Evolutionary conservation across 2,113 vertebrate genomes (phyloP).

Genomic region (Notarius quadriscutis): DNA sequence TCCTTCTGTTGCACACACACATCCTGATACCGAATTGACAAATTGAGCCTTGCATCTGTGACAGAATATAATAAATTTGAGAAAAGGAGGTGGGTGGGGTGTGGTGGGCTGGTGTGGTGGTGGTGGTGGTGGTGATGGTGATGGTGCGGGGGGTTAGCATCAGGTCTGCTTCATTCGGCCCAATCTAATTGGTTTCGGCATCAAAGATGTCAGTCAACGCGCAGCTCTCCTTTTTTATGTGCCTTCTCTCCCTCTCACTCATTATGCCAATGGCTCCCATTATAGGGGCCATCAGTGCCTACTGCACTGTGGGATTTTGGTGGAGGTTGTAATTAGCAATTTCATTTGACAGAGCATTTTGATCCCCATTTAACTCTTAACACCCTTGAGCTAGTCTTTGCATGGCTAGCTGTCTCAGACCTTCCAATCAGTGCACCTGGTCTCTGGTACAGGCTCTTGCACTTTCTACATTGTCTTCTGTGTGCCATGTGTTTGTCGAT

Average conservation of each 20-base stretch:
- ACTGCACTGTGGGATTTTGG: slow-evolving; percentile 80
- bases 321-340: slow-evolving; percentile 88
- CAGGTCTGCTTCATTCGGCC: slow-evolving; percentile 85
- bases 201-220: slow-evolving; percentile 88
- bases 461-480: slow-evolving; percentile 38
- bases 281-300: slow-evolving; percentile 83
- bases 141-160: slow-evolving; percentile 55
- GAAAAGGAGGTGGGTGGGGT: slow-evolving; percentile 70
- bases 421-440: slow-evolving; percentile 49
- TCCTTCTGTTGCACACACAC: slow-evolving; percentile 58
- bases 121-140: slow-evolving; percentile 3
- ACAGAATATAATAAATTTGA: slow-evolving; percentile 86
- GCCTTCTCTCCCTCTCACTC: slow-evolving; percentile 82
- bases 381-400: slow-evolving; percentile 51
- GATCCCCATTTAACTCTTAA: slow-evolving; percentile 56
- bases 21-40: slow-evolving; percentile 89
- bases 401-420: slow-evolving; percentile 42
- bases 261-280: slow-evolving; percentile 85
- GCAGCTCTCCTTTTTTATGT: slow-evolving; percentile 72
- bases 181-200: slow-evolving; percentile 88
- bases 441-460: slow-evolving; percentile 33
- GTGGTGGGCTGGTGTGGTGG: slow-evolving; percentile 64
- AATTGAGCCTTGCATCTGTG: slow-evolving; percentile 89
- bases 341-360: slow-evolving; percentile 64
- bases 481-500: slow-evolving; percentile 39